Evolutionary conservation across 37 sponge, comb jelly and placozoan species (phyloP), one percentile per base, ranked within the genome.

Genomic region (Cladorhizidae sp.): DNA sequence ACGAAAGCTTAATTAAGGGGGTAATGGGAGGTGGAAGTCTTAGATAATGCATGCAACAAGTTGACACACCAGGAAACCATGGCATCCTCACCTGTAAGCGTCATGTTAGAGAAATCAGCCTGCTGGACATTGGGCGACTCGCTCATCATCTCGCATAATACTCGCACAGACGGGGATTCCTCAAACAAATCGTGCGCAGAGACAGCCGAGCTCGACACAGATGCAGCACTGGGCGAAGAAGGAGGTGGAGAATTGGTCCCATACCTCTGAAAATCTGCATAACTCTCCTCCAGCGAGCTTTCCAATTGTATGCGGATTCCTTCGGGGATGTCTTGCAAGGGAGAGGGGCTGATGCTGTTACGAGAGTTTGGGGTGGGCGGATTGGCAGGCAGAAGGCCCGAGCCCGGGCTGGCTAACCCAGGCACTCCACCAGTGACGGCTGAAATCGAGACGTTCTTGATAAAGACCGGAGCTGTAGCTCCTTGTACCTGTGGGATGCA

Each of bases 71-170:
- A n/a, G n/a, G n/a, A n/a, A n/a, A n/a, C n/a, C n/a, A n/a, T n/a
- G n/a, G n/a, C n/a, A n/a, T 45, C 49, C 9, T 5, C 12, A 87
- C 87, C 89, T 67, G 89, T 70, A 14, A 89, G 45, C 1, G 70
- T 67, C 40, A 79, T 45, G 80, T 83, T 64, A 21, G 89, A 78
- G 76, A 89, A 89, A 51, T 89, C 89, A 6, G 57, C 21, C 3
- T 83, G 78, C 22, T 79, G 75, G 0, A 83, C 84, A 50, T 79
- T 83, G 9, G 74, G 70, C 0, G 89, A 83, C 42, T 89, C 89
- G 9, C 89, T 61, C n/a, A 89, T 35, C 67, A 89, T 55, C 61
- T 89, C 89, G 64, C 89, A 89, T 25, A 89, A 67, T 28, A 79
- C 89, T 7, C 75, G 26, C 23, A 89, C 89, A 25, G 84, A 83